Evolutionary conservation across 2,888 invertebrate genomes (phyloP).

Genomic region (Ptychoptera albimana): DNA sequence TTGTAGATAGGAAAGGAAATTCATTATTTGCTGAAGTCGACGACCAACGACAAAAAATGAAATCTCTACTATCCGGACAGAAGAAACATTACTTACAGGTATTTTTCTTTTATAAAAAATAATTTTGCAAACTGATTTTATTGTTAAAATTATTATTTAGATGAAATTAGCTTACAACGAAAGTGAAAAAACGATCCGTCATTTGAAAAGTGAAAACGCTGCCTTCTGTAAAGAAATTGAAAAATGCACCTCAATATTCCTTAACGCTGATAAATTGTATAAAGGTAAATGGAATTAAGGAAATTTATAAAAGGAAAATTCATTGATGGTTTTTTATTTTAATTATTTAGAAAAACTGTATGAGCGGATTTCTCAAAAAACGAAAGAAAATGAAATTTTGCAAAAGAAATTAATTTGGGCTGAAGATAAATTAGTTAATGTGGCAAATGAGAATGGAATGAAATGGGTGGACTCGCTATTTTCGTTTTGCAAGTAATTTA

Average conservation of each 20-base stretch:
- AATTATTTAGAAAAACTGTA: constrained; percentile 21
- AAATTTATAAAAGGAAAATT: too few species aligned
- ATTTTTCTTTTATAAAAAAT: neutral
- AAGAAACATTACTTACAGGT: constrained; percentile 40
- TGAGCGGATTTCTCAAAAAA: constrained; percentile 20
- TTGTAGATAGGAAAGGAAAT: constrained; percentile 42
- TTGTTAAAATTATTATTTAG: constrained; percentile 8
- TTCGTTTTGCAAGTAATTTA: constrained; percentile 28
- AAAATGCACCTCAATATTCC: constrained; percentile 25
- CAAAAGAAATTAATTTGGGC: constrained; percentile 20
- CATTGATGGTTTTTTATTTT: too few species aligned
- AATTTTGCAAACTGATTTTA: neutral
- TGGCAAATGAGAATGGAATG: constrained; percentile 23
- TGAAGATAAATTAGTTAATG: constrained; percentile 20
- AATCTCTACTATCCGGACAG: constrained; percentile 38
- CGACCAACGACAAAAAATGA: constrained; percentile 47
- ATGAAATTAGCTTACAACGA: constrained; percentile 27
- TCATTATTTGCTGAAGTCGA: constrained; percentile 49
- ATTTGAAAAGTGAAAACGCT: constrained; percentile 26
- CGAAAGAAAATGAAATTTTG: constrained; percentile 21
- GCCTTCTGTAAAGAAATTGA: constrained; percentile 27
- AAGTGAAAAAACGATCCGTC: constrained; percentile 25
- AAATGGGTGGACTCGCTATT: constrained; percentile 28
- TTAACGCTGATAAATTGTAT: constrained; percentile 25
- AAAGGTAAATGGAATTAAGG: constrained; percentile 23